Evolutionary conservation across 2,888 invertebrate genomes (phyloP), one percentile per base, ranked within the genome.

Genomic region (Nemoura dubitans): DNA sequence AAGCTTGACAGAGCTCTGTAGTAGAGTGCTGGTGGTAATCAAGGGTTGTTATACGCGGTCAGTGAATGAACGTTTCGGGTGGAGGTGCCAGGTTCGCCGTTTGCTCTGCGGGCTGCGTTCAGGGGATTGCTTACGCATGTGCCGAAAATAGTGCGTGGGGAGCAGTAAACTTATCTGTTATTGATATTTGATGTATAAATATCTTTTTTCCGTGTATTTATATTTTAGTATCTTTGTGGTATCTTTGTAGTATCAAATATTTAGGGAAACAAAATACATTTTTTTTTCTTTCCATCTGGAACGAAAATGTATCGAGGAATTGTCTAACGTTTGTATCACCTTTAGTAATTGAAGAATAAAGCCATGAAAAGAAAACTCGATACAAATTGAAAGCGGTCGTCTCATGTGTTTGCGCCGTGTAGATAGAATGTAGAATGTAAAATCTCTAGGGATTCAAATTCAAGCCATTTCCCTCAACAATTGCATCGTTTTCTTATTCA

Each of bases 401-500:
- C 10, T 59, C 21, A n/a, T n/a, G 16, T 59, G 21, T 16, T 14
- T 59, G 36, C 59, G 59, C 21, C 36, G 3, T 21, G 59, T 10
- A 10, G 3, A 14, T 21, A 59, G 6, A 14, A 59, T 21, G 3
- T 59, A 10, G 59, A 59, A 59, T 59, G 21, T 59, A 59, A 21
- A 7, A 59, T 59, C 59, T 59, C 59, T 14, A 14, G 59, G 59
- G 59, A 59, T 21, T 21, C 59, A 21, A 7, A 59, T 59, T 59
- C 59, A 59, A 59, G 16, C 59, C 59, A 21, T 59, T 59, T 21
- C 59, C 59, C 21, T 14, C 59, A 59, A 59, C 59, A 59, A 59
- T 59, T 21, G 59, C 59, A 59, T 59, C 59, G 59, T 59, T 59
- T 59, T 59, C 59, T 59, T 59, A 59, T 59, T 59, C 59, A 59